These are phyloP conservation scores for Heliopora coerulea DNA, from an alignment of 92 coral and sea anemone species.

Conservation along the genomic window DNA sequence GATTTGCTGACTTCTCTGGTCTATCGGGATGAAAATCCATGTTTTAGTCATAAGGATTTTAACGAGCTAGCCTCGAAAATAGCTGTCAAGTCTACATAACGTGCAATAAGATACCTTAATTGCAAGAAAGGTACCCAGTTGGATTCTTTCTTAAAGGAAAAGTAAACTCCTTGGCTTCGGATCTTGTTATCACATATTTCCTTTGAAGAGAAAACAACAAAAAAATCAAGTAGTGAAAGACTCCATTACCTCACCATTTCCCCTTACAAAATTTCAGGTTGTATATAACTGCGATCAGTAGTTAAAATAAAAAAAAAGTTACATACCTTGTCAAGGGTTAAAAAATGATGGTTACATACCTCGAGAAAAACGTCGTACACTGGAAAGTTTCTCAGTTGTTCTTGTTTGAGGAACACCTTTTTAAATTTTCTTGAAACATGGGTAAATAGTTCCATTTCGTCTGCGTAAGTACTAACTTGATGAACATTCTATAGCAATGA, in stretches of 20 bases:
- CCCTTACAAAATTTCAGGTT: too few species aligned
- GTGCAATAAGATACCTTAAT: slow-evolving; percentile 57
- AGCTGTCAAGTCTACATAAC: too few species aligned
- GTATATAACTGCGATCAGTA: too few species aligned
- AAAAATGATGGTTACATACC: slow-evolving; percentile 63
- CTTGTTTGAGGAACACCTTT: slow-evolving; percentile 91
- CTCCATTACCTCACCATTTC: too few species aligned
- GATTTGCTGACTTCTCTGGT: slow-evolving; percentile 70
- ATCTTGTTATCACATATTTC: slow-evolving; percentile 88
- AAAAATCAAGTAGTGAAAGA: too few species aligned
- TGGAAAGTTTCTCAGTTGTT: slow-evolving; percentile 87
- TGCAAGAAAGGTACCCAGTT: slow-evolving; percentile 86
- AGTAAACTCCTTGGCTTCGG: slow-evolving; percentile 78
- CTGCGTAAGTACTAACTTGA: slow-evolving; percentile 93
- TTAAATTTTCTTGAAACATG: slow-evolving; percentile 90
- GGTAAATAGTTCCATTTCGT: slow-evolving; percentile 96
- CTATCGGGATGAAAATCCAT: too few species aligned
- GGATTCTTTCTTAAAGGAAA: slow-evolving; percentile 86
- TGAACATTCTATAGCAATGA: slow-evolving; percentile 66
- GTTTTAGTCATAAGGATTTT: too few species aligned
- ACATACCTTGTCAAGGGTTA: too few species aligned
- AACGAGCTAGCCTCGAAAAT: too few species aligned
- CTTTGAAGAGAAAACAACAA: slow-evolving; percentile 40
- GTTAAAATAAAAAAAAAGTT: too few species aligned
- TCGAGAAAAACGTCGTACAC: slow-evolving; percentile 83